Percentiles rank a stretch among this genome's conserved stretches.
Evolutionary conservation across 2,888 invertebrate genomes (phyloP).

Genomic region (Papilio demoleus): DNA sequence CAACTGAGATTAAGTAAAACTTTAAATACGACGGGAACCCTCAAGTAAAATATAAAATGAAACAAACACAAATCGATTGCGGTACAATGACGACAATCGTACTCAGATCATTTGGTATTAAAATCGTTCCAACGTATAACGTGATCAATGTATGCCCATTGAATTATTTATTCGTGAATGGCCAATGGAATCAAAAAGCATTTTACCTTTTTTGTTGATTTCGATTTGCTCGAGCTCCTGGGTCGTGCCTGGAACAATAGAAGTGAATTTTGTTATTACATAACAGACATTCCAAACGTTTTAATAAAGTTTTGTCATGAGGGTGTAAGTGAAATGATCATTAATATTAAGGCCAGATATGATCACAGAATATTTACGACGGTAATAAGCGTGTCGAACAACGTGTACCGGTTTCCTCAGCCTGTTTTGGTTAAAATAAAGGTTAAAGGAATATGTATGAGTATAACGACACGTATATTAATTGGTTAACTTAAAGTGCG

Average conservation of each 20-base stretch:
- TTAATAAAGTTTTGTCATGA: constrained; percentile 51
- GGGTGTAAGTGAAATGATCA: constrained; percentile 50
- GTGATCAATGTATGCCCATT: constrained; percentile 46
- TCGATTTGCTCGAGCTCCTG: constrained; percentile 72
- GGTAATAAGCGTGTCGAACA: constrained; percentile 61
- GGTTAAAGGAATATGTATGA: constrained; percentile 56
- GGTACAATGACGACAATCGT: constrained; percentile 56
- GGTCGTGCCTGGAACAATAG: constrained; percentile 71
- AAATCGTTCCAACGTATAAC: constrained; percentile 54
- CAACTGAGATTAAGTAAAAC: constrained; percentile 22
- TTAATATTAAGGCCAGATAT: constrained; percentile 67
- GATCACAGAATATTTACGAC: constrained; percentile 67
- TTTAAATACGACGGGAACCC: constrained; percentile 44
- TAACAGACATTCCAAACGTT: constrained; percentile 18
- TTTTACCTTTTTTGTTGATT: constrained; percentile 75
- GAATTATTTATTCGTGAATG: constrained; percentile 49
- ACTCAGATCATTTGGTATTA: constrained; percentile 64
- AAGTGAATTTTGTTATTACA: constrained; percentile 37
- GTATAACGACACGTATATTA: constrained; percentile 57
- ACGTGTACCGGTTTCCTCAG: constrained; percentile 62
- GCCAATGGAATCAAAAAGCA: constrained; percentile 46
- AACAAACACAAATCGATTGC: constrained; percentile 58
- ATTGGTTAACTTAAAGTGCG: constrained; percentile 49
- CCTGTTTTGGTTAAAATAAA: constrained; percentile 64
- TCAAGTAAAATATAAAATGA: constrained; percentile 49